Evolutionary conservation across 2,888 invertebrate genomes (phyloP).

Genomic region (Mythimna vitellina): DNA sequence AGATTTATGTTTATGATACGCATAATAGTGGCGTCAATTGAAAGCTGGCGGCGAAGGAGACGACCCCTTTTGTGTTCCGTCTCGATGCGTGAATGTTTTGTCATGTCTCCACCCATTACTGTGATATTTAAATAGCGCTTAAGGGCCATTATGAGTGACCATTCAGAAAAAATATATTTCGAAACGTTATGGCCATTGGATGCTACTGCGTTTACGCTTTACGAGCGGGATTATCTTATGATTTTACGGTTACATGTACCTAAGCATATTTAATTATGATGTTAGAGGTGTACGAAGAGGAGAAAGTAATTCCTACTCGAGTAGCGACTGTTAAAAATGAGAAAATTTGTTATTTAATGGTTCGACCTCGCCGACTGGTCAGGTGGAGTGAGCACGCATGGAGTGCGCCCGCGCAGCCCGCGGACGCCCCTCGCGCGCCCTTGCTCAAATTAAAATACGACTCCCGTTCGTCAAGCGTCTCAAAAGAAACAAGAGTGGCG

Average conservation of each 20-base stretch:
- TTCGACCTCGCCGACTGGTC: slow-evolving; percentile 52
- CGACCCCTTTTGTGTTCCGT: slow-evolving; percentile 70
- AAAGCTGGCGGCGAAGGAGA: slow-evolving; percentile 69
- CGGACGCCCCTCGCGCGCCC: slow-evolving; percentile 47
- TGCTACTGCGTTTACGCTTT: slow-evolving; percentile 56
- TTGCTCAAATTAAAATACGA: slow-evolving; percentile 79
- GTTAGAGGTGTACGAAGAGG: slow-evolving; percentile 55
- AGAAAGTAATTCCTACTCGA: slow-evolving; percentile 49
- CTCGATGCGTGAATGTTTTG: slow-evolving; percentile 66
- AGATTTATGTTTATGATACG: slow-evolving; percentile 80
- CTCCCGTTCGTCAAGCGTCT: slow-evolving; percentile 86
- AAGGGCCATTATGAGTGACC: slow-evolving; percentile 62
- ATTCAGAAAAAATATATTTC: slow-evolving; percentile 56
- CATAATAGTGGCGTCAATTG: slow-evolving; percentile 78
- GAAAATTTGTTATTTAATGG: slow-evolving; percentile 62
- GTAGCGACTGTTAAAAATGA: slow-evolving; percentile 56
- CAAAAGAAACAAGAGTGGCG: slow-evolving; percentile 83
- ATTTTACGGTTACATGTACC: slow-evolving; percentile 31
- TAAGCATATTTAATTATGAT: slow-evolving; percentile 58
- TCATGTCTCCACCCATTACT: slow-evolving; percentile 67
- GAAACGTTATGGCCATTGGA: slow-evolving; percentile 43
- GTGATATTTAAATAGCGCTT: slow-evolving; percentile 77
- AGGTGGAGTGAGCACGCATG: slow-evolving; percentile 63
- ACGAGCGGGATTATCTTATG: slow-evolving; percentile 29
- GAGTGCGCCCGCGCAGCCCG: slow-evolving; percentile 54